Evolutionary conservation across 2,797 vertebrate species (phyloP).

Genomic region (Enteromius treurensis): DNA sequence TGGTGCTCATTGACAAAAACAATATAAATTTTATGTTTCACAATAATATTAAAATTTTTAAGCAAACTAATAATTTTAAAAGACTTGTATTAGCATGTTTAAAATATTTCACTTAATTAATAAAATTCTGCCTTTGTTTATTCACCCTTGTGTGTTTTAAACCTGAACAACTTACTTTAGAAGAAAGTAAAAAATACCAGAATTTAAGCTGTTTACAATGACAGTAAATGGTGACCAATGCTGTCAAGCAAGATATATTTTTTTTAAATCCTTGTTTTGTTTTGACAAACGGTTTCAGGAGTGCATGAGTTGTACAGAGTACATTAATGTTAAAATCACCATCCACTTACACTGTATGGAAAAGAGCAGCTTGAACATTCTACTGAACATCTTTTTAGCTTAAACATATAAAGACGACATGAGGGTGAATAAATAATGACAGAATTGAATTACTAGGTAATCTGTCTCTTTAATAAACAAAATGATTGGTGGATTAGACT

Average conservation of each 20-base stretch:
- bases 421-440: background rate
- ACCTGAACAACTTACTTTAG: background rate
- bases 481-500: background rate
- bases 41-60: background rate
- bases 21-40: background rate
- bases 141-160: background rate
- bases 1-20: background rate
- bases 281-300: background rate
- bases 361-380: slow-evolving; percentile 2
- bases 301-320: background rate
- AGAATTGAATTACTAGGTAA: background rate
- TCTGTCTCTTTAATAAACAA: background rate
- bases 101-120: background rate
- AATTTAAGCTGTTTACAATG: background rate
- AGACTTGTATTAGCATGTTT: background rate
- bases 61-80: background rate
- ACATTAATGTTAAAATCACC: background rate
- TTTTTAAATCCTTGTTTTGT: background rate
- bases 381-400: background rate
- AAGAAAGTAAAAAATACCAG: background rate
- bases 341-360: background rate
- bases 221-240: slow-evolving; percentile 10
- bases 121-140: background rate
- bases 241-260: background rate
- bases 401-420: background rate